phyloP scores from a whole-genome alignment of 2,888 invertebrate genomes.

The Eupeodes luniger region DNA sequence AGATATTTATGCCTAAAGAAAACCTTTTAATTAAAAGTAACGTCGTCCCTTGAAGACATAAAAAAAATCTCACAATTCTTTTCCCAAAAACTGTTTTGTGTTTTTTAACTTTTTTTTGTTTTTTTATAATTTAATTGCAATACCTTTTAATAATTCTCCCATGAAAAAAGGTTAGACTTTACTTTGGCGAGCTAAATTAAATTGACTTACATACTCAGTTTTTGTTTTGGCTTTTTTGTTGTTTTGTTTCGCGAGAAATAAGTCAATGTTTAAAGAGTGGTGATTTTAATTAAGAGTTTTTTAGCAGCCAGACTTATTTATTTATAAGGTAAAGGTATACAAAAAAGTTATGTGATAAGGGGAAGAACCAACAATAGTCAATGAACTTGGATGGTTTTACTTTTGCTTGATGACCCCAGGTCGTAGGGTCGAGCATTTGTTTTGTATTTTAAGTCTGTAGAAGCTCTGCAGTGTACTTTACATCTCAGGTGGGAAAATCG shows the following conservation, averaged over 20 bases:
- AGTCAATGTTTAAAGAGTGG: neutral
- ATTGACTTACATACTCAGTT: conserved; percentile 9
- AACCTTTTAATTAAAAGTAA: conserved; percentile 1
- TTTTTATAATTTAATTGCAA: conserved; percentile 10
- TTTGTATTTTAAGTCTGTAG: too few relatives aligned
- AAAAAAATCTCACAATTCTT: neutral
- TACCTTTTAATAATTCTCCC: conserved; percentile 11
- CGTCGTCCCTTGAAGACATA: neutral
- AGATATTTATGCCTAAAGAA: neutral
- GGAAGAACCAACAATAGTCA: neutral
- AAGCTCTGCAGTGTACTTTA: too few relatives aligned
- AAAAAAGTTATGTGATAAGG: neutral
- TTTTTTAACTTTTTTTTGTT: neutral
- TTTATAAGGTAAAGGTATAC: neutral
- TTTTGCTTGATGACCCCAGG: too few relatives aligned
- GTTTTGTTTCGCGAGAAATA: neutral
- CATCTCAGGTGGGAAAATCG: too few relatives aligned
- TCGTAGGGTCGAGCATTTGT: too few relatives aligned
- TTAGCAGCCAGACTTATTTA: conserved; percentile 4
- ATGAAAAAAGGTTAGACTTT: conserved; percentile 3
- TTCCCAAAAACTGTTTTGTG: neutral
- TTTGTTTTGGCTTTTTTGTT: neutral
- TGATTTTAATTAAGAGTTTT: conserved; percentile 6
- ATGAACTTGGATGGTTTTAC: neutral
- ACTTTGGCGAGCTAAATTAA: conserved; percentile 7